Evolutionary conservation across 2,113 vertebrate genomes (phyloP).

Genomic region (Mus pahari): DNA sequence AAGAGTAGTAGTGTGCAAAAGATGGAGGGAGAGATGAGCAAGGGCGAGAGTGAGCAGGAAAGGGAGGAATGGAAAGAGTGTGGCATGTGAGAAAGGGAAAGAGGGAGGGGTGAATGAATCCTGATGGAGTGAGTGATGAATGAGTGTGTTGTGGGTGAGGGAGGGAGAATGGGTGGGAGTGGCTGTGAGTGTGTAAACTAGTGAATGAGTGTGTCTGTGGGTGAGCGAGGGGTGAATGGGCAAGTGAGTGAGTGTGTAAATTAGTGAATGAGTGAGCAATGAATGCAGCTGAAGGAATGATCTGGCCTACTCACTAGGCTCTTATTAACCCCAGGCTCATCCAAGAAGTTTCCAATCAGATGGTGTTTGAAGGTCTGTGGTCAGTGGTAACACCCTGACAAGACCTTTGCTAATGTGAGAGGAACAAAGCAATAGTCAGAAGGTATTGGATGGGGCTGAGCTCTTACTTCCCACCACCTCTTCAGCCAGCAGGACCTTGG

Average conservation of each 20-base stretch:
- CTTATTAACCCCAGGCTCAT: background rate
- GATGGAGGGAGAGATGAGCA: too few relatives aligned
- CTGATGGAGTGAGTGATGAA: background rate
- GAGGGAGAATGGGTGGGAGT: background rate
- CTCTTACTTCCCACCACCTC: too few relatives aligned
- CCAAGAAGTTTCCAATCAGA: background rate
- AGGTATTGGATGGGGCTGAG: background rate
- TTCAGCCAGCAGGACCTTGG: background rate
- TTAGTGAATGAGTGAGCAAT: too few relatives aligned
- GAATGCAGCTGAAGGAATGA: too few relatives aligned
- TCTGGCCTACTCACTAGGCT: background rate
- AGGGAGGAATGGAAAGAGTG: fast-evolving
- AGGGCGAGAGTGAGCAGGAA: background rate
- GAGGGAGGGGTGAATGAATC: background rate
- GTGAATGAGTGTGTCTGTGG: background rate
- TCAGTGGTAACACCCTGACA: too few relatives aligned
- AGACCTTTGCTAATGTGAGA: fast-evolving
- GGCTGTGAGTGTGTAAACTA: background rate
- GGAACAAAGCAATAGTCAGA: fast-evolving
- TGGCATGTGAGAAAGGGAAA: too few relatives aligned
- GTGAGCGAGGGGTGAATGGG: background rate
- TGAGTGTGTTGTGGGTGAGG: background rate
- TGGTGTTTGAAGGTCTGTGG: too few relatives aligned
- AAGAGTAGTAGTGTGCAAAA: background rate
- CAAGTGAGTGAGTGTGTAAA: too few relatives aligned